Evolutionary conservation across 2,797 vertebrate species (phyloP).

Genomic region (Centroberyx gerrardi): DNA sequence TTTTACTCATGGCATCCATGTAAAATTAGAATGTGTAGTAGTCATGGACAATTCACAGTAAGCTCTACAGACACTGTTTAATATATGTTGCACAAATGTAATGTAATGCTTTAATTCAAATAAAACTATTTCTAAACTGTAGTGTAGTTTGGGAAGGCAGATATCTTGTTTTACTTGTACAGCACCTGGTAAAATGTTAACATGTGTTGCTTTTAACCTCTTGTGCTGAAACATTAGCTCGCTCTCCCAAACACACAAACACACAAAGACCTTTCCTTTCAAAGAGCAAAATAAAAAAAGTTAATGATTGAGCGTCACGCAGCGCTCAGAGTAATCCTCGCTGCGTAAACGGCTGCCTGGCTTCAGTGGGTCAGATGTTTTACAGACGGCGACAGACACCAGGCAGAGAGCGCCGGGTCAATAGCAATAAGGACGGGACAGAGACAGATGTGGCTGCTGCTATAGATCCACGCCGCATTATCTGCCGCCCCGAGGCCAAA

Average conservation of each 20-base stretch:
- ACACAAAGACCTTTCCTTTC: not conserved
- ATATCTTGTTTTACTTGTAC: no score
- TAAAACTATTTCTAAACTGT: no score
- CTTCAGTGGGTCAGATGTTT: slow-evolving; percentile 40
- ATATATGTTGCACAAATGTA: no score
- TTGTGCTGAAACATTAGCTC: not conserved
- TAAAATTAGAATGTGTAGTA: no score
- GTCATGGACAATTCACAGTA: no score
- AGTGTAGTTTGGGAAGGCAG: no score
- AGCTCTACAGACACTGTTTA: no score
- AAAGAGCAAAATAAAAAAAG: slow-evolving; percentile 13
- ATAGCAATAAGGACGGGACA: slow-evolving; percentile 36
- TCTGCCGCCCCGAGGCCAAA: slow-evolving; percentile 59
- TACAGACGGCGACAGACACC: slow-evolving; percentile 47
- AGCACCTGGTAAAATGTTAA: no score
- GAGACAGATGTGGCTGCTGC: slow-evolving; percentile 71
- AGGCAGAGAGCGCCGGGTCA: slow-evolving; percentile 26
- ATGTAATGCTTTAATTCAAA: no score
- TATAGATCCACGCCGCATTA: slow-evolving; percentile 61
- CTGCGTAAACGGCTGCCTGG: slow-evolving; percentile 7
- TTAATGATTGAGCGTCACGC: slow-evolving; percentile 34
- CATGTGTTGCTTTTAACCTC: not conserved
- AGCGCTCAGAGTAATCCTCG: not conserved
- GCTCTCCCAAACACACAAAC: not conserved
- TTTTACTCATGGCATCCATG: no score